A percentile compares a stretch with the other conserved stretches of the same genome.
These are phyloP conservation scores for Drosophila pandora DNA, from an alignment of 1,140 invertebrate species.

Conservation along the genomic window DNA sequence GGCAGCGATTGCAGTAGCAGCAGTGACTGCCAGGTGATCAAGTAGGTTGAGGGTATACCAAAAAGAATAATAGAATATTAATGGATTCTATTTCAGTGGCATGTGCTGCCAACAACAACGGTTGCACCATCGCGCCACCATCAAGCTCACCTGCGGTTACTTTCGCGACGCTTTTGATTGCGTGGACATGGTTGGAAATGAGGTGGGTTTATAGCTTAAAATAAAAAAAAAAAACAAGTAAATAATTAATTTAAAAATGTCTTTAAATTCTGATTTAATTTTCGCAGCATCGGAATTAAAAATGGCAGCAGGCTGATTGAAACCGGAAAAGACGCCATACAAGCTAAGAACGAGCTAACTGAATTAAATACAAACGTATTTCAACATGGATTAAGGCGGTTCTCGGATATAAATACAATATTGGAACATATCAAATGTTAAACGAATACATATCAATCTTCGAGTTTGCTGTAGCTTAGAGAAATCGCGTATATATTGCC, in stretches of 20 bases:
- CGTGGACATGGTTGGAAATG: conserved; percentile 86
- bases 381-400: conserved; percentile 12
- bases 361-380: conserved; percentile 21
- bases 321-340: conserved; percentile 2
- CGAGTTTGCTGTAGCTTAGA: conserved; percentile 41
- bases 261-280: not conserved
- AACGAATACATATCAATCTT: conserved; percentile 60
- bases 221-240: not conserved
- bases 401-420: conserved; percentile 32
- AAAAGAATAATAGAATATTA: not conserved
- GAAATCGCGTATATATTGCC: conserved; percentile 26
- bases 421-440: conserved; percentile 53
- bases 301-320: too few relatives aligned
- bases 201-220: conserved; percentile 25
- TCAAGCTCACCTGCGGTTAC: conserved; percentile 93
- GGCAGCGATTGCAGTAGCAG: conserved; percentile 93
- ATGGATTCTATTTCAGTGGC: conserved; percentile 84
- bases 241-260: too few relatives aligned
- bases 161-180: conserved; percentile 95
- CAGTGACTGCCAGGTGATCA: conserved; percentile 92
- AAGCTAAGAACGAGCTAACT: conserved; percentile 19
- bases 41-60: conserved; percentile 46
- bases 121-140: conserved; percentile 90
- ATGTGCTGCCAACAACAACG: conserved; percentile 94
- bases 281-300: conserved; percentile 50